These are phyloP conservation scores for Drosophila burlai DNA, from an alignment of 1,140 invertebrate genomes.

Conservation along the genomic window DNA sequence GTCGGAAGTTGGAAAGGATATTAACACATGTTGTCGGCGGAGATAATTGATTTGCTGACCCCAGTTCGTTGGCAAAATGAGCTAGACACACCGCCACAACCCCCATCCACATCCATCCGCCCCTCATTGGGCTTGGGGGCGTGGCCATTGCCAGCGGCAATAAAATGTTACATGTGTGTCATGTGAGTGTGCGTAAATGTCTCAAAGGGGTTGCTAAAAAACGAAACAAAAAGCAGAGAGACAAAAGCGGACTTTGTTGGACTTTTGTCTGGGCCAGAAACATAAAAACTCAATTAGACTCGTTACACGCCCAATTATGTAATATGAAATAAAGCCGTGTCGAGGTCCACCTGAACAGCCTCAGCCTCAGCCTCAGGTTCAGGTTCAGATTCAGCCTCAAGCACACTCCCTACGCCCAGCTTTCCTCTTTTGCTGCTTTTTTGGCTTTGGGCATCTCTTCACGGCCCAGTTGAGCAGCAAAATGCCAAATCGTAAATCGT, in stretches of 20 bases:
- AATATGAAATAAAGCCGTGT: constrained; percentile 79
- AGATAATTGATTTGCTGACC: constrained; percentile 82
- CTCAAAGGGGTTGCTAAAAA: constrained; percentile 35
- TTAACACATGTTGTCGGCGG: constrained; percentile 81
- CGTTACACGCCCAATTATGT: constrained; percentile 85
- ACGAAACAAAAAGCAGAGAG: not conserved
- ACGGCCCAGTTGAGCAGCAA: constrained; percentile 78
- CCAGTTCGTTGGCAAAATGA: constrained; percentile 60
- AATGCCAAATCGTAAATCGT: constrained; percentile 81
- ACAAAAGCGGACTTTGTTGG: constrained; percentile 39
- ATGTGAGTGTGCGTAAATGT: constrained; percentile 9
- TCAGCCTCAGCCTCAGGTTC: not conserved
- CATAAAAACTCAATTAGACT: constrained; percentile 85
- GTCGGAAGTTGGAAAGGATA: constrained; percentile 77
- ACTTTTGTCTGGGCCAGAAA: constrained; percentile 54
- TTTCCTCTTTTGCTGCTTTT: constrained; percentile 10
- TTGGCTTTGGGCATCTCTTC: constrained; percentile 50
- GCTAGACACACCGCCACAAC: constrained; percentile 45
- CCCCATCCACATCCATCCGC: not conserved
- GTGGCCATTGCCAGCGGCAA: constrained; percentile 82
- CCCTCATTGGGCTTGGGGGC: constrained; percentile 33
- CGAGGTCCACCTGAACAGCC: constrained; percentile 31
- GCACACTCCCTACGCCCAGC: not conserved
- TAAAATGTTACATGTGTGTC: constrained; percentile 31
- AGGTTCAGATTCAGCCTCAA: too few relatives aligned